Percentiles rank a stretch among this genome's conserved stretches.
phyloP scores from a whole-genome alignment of 2,113 vertebrate species.

The Scalopus aquaticus region DNA sequence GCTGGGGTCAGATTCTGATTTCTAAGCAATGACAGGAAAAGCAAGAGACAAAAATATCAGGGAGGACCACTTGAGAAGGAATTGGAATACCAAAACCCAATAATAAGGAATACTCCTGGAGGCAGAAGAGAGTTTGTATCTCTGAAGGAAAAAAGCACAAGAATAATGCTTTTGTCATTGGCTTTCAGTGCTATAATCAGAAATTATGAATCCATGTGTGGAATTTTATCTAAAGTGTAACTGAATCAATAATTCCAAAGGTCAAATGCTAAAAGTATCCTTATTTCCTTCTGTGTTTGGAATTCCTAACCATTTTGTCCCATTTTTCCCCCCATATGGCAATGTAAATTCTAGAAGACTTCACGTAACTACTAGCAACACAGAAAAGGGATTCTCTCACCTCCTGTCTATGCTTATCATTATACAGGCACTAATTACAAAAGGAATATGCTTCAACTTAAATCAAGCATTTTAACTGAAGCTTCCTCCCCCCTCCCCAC shows the following conservation, averaged over 20 bases:
- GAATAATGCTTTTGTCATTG: neutral
- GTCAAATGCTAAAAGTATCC: slow-evolving; percentile 37
- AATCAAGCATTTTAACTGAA: neutral
- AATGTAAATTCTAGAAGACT: neutral
- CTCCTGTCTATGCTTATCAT: no score
- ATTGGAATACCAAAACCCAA: neutral
- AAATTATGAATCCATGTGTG: slow-evolving; percentile 7
- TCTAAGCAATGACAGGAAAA: slow-evolving; percentile 13
- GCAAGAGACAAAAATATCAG: neutral
- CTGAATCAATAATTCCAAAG: slow-evolving; percentile 51
- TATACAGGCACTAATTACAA: neutral
- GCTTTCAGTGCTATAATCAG: neutral
- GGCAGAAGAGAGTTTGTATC: neutral
- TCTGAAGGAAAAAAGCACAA: neutral
- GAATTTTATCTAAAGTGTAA: slow-evolving; percentile 37
- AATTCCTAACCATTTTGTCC: slow-evolving; percentile 40
- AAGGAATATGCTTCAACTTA: neutral
- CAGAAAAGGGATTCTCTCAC: neutral
- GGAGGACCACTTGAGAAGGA: neutral
- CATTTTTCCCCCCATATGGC: neutral
- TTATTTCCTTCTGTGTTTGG: slow-evolving; percentile 52
- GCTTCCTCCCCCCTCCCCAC: neutral
- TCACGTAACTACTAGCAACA: neutral
- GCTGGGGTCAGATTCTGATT: neutral
- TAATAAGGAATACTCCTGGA: neutral